Base-by-base conservation (phyloP, 2,888 invertebrate genomes). In the Drosophila limbata region DNA sequence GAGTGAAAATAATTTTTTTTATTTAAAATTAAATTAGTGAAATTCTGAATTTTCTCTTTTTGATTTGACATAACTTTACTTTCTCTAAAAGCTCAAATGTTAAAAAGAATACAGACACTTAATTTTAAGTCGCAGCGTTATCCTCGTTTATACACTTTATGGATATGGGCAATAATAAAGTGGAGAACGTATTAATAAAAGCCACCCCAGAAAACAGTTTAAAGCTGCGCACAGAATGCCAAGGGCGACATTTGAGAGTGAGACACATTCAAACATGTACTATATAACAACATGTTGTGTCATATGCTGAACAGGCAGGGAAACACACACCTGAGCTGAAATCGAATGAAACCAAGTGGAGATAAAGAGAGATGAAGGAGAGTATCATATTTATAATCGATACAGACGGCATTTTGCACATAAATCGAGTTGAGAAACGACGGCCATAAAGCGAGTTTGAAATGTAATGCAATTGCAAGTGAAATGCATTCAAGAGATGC, bases 331-430 rank as follows among this genome's bases (percentile, higher is more conserved):
- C 69, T 65, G 70, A 59, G 50, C 74, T 35, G 60, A 66, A 83
- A 68, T 78, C 53, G 70, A 74, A 57, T 57, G 53, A 52, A 17
- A 17, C 4, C 5, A 11, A 11, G 25, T 1, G 5, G 3, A 1
- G 45, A 37, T 10, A 17, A 11, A 28, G 4, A 10, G 21, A 35
- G 45, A 31, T n/a, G 48, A 37, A 57, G 52, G 37, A 51, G 45
- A 37, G 50, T 37, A 21, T 33, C 33, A 59, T 57, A 68, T 57
- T 65, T 75, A 78, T 76, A 84, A 81, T 85, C 82, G 72, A 76
- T 77, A 67, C 33, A 48, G 39, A 48, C 44, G 53, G 67, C 52
- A 37, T 19, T 56, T 35, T 9, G 47, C 50, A 47, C 52, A 44
- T 65, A 68, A 66, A 42, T 61, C 51, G 67, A 67, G 33, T 65